Conservation (phyloP, 2,888 invertebrate genomes). For the Meta bourneti region DNA sequence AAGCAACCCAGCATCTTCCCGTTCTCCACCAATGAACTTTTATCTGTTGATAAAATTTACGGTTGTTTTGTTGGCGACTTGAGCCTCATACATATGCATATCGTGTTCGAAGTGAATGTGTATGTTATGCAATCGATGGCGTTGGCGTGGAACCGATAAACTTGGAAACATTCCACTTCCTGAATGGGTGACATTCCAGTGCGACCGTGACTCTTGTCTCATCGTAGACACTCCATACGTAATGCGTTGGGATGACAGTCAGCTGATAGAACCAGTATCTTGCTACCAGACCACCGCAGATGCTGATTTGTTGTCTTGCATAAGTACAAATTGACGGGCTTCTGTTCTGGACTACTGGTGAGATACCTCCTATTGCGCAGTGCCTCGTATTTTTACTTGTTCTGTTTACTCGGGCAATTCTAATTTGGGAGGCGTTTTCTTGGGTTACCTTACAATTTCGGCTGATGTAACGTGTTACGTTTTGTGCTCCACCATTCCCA, state of each 20-base stretch:
- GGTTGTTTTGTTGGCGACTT: background rate
- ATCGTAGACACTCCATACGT: background rate
- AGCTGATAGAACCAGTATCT: background rate
- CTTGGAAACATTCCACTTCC: slow-evolving; percentile 15
- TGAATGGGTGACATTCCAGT: slow-evolving; percentile 20
- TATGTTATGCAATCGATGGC: slow-evolving; percentile 22
- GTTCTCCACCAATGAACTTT: background rate
- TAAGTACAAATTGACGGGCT: too few species aligned
- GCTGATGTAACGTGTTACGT: background rate
- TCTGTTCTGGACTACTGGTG: too few species aligned
- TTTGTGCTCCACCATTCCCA: background rate
- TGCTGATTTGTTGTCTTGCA: too few species aligned
- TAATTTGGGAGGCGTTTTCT: background rate
- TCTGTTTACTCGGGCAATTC: background rate
- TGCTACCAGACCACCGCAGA: too few species aligned
- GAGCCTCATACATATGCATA: slow-evolving; percentile 45
- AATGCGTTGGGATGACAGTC: background rate
- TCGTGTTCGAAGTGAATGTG: slow-evolving; percentile 13
- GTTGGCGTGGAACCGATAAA: slow-evolving; percentile 16
- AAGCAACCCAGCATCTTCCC: too few species aligned
- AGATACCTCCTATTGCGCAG: too few species aligned
- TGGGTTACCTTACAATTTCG: background rate
- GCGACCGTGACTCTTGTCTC: background rate
- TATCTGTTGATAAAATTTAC: background rate
- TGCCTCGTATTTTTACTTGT: background rate